These are phyloP conservation scores for Pseudopleuronectes americanus DNA, from an alignment of 2,797 vertebrate genomes.

Conservation along the genomic window DNA sequence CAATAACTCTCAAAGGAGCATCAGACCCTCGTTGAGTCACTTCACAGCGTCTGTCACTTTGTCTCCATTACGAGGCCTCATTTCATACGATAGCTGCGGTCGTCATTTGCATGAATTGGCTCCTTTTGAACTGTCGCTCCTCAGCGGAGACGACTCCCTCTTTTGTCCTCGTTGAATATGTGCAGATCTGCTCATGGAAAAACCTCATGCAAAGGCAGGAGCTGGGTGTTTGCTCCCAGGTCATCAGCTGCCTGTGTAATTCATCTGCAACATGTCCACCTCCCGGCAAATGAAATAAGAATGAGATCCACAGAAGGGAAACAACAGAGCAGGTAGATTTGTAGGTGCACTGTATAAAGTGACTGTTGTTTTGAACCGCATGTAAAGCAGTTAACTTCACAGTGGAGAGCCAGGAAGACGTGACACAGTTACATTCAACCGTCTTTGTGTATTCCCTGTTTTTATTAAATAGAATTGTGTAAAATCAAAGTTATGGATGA, in stretches of 20 bases:
- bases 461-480: too few species aligned
- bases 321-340: slow-evolving; percentile 9
- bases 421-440: not conserved
- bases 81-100: slow-evolving; percentile 30
- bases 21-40: not conserved
- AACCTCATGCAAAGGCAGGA: slow-evolving; percentile 54
- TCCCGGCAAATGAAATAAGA: slow-evolving; percentile 66
- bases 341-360: not conserved
- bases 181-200: slow-evolving; percentile 44
- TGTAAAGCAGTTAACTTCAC: not conserved
- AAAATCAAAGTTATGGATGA: too few species aligned
- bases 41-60: slow-evolving; percentile 45
- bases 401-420: not conserved
- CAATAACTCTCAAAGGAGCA: too few species aligned
- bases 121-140: slow-evolving; percentile 54
- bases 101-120: slow-evolving; percentile 68
- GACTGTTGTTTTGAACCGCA: slow-evolving; percentile 2
- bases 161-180: slow-evolving; percentile 56
- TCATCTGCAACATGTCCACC: slow-evolving; percentile 55
- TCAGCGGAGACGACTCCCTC: slow-evolving; percentile 34
- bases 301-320: slow-evolving; percentile 40
- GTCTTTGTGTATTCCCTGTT: not conserved
- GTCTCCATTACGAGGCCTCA: slow-evolving; percentile 51
- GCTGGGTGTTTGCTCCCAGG: slow-evolving; percentile 47
- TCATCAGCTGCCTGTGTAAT: slow-evolving; percentile 51